phyloP scores from a whole-genome alignment of 2,113 vertebrate species.

The Notarius quadriscutis region DNA sequence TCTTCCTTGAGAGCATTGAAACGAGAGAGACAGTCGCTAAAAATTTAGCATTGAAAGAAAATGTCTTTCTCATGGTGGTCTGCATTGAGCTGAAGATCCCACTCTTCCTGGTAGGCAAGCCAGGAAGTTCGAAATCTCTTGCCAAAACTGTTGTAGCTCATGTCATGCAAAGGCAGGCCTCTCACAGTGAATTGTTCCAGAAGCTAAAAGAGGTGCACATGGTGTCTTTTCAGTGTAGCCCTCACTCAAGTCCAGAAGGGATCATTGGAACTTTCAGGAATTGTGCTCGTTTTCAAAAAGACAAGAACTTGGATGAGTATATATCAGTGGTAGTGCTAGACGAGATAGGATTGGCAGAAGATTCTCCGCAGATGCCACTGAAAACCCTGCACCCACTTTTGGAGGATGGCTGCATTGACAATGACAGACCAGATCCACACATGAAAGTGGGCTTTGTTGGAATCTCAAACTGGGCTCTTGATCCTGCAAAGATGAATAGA shows the following conservation, averaged over 20 bases:
- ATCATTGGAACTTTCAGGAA: slow-evolving; percentile 77
- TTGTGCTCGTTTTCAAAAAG: slow-evolving; percentile 77
- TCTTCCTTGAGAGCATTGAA: slow-evolving; percentile 69
- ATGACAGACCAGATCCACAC: slow-evolving; percentile 68
- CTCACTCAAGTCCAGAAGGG: slow-evolving; percentile 77
- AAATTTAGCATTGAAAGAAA: slow-evolving; percentile 77
- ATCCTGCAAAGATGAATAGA: slow-evolving; percentile 81
- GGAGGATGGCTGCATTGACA: slow-evolving; percentile 77
- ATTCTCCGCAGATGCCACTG: slow-evolving; percentile 79
- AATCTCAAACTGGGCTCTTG: slow-evolving; percentile 81
- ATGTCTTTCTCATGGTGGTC: slow-evolving; percentile 79
- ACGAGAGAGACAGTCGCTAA: slow-evolving; percentile 70
- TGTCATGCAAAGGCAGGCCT: slow-evolving; percentile 74
- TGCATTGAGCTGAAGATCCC: slow-evolving; percentile 78
- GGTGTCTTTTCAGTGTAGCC: slow-evolving; percentile 81
- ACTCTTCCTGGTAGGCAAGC: slow-evolving; percentile 78
- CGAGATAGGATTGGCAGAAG: slow-evolving; percentile 79
- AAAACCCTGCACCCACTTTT: slow-evolving; percentile 79
- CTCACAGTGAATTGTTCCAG: slow-evolving; percentile 67
- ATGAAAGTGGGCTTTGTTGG: slow-evolving; percentile 81
- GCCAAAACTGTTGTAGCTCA: slow-evolving; percentile 77
- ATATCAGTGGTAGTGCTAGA: slow-evolving; percentile 78
- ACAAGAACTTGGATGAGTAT: slow-evolving; percentile 75
- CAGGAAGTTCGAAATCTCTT: slow-evolving; percentile 80
- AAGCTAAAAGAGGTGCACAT: slow-evolving; percentile 75